Evolutionary conservation across 2,797 vertebrate species (phyloP).

Genomic region (Sebastes itinus): DNA sequence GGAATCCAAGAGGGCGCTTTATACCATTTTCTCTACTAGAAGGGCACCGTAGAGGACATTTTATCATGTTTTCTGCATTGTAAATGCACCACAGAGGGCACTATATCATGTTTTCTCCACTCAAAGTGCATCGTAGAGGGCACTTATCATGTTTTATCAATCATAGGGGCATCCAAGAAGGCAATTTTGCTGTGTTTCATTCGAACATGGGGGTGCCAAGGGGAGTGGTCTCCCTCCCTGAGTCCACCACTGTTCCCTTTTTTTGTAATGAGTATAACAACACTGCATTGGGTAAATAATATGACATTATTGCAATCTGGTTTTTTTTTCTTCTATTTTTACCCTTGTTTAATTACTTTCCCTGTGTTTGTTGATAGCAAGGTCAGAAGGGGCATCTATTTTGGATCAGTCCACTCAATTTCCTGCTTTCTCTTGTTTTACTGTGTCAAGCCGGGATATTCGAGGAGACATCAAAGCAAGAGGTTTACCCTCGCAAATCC

Average conservation of each 20-base stretch:
- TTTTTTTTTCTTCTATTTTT: not conserved
- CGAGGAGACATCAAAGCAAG: constrained; percentile 65
- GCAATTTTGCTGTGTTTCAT: no score
- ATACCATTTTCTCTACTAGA: no score
- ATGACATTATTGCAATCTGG: not conserved
- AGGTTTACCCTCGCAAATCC: constrained; percentile 70
- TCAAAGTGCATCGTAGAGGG: no score
- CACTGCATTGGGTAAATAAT: not conserved
- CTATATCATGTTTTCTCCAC: no score
- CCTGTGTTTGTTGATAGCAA: constrained; percentile 31
- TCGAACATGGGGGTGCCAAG: no score
- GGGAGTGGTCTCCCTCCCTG: no score
- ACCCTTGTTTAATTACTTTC: constrained; percentile 6
- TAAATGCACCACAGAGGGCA: rapidly evolving
- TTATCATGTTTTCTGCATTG: no score
- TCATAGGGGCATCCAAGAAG: no score
- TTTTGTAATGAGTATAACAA: not conserved
- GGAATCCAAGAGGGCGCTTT: no score
- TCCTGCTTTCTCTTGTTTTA: constrained; percentile 55
- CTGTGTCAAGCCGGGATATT: constrained; percentile 59
- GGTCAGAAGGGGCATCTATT: constrained; percentile 41
- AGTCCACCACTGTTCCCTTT: not conserved
- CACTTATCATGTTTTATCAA: no score
- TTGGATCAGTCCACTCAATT: constrained; percentile 50
- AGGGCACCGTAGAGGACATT: no score